These are phyloP conservation scores for Dione vanillae DNA, from an alignment of 2,888 invertebrate species.

Conservation along the genomic window DNA sequence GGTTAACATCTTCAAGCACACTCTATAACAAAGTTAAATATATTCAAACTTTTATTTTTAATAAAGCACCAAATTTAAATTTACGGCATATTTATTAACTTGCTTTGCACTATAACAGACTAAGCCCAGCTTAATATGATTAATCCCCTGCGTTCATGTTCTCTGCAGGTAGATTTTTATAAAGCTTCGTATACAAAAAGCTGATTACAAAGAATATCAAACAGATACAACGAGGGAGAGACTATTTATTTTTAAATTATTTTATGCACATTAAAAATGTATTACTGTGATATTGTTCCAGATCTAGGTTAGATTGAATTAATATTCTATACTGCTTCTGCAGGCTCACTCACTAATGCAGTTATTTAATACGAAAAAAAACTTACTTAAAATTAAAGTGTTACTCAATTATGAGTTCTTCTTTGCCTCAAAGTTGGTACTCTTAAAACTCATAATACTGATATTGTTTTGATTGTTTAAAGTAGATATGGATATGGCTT, in stretches of 20 bases:
- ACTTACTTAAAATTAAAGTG: no score
- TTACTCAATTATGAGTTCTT: no score
- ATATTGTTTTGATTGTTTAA: no score
- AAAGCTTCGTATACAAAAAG: slow-evolving; percentile 2
- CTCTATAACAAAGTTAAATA: neutral
- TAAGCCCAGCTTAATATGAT: slow-evolving; percentile 2
- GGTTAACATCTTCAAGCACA: neutral
- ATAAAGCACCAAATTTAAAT: slow-evolving; percentile 3
- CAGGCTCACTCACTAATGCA: no score
- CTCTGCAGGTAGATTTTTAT: slow-evolving; percentile 14
- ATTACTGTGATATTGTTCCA: neutral
- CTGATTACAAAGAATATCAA: neutral
- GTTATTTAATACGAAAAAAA: no score
- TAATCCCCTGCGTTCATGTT: slow-evolving; percentile 1
- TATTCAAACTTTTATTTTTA: neutral
- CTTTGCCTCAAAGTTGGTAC: no score
- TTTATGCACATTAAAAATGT: neutral
- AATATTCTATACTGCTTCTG: neutral
- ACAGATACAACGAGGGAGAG: neutral
- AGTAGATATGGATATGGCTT: no score
- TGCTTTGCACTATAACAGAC: neutral
- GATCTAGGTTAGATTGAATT: neutral
- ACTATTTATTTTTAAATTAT: slow-evolving; percentile 10
- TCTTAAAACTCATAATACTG: no score
- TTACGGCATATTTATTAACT: neutral